These are phyloP conservation scores for Triplophysa siluroides DNA, from an alignment of 2,113 vertebrate species.

Conservation along the genomic window DNA sequence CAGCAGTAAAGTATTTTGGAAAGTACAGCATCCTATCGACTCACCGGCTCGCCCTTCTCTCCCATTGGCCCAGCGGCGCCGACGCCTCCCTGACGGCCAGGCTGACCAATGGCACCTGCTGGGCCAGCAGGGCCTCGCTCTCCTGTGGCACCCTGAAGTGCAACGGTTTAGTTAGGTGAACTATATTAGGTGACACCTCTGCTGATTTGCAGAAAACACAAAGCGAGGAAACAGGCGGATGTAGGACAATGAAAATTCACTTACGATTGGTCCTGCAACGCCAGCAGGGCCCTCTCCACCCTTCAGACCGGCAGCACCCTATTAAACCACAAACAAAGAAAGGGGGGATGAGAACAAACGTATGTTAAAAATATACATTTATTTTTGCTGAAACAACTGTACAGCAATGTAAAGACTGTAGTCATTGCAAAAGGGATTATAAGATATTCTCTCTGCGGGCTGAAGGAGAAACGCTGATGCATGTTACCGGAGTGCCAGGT, in stretches of 20 bases:
- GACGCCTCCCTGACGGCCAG: constrained; percentile 78
- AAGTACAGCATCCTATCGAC: constrained; percentile 12
- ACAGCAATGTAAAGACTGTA: constrained; percentile 1
- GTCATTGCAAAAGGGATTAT: neutral
- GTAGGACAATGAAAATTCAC: constrained; percentile 46
- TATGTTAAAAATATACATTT: no score
- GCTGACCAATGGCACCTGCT: constrained; percentile 85
- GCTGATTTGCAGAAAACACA: neutral
- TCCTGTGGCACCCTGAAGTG: constrained; percentile 81
- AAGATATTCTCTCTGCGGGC: neutral
- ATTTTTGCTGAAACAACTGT: neutral
- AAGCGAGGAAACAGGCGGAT: neutral
- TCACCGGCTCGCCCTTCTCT: constrained; percentile 89
- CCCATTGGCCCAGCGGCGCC: constrained; percentile 83
- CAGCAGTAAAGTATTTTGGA: constrained; percentile 37
- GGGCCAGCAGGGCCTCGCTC: constrained; percentile 84
- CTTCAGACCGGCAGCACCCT: constrained; percentile 88
- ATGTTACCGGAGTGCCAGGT: constrained; percentile 77
- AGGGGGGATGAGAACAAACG: neutral
- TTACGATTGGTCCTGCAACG: constrained; percentile 77
- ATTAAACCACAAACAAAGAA: constrained; percentile 37
- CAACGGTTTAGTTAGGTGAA: constrained; percentile 10
- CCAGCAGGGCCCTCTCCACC: constrained; percentile 85
- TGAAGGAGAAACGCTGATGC: constrained; percentile 30
- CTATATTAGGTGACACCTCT: constrained; percentile 27